phyloP scores from a whole-genome alignment of 2,888 invertebrate genomes.

The Microdon myrmicae region DNA sequence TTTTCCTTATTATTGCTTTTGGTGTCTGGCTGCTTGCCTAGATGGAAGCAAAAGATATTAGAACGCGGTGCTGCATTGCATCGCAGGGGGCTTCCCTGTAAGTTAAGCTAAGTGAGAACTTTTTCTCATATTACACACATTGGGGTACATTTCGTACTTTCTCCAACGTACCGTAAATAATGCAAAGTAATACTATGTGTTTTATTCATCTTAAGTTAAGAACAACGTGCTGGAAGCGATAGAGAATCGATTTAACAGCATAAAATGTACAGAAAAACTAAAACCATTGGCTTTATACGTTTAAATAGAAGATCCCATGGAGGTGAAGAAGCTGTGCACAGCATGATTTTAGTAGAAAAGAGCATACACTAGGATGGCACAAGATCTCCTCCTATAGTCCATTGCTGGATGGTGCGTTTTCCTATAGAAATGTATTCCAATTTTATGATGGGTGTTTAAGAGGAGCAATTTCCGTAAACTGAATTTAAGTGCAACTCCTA shows the following conservation, averaged over 20 bases:
- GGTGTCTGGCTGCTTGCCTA: constrained; percentile 16
- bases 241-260: constrained; percentile 49
- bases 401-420: constrained; percentile 20
- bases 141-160: constrained; percentile 9
- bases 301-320: constrained; percentile 14
- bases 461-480: constrained; percentile 61
- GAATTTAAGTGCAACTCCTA: too few relatives aligned
- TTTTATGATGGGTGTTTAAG: constrained; percentile 61
- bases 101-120: constrained; percentile 15
- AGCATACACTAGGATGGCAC: too few relatives aligned
- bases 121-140: constrained; percentile 23
- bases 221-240: constrained; percentile 45
- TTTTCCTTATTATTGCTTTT: constrained; percentile 26
- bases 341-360: constrained; percentile 26
- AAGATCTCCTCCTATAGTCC: constrained; percentile 8
- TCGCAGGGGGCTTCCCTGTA: not conserved
- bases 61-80: constrained; percentile 13
- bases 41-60: constrained; percentile 28
- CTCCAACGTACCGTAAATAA: constrained; percentile 37
- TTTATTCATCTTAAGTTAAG: constrained; percentile 40
- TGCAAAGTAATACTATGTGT: constrained; percentile 45
- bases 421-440: constrained; percentile 39
- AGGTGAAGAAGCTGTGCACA: constrained; percentile 43
- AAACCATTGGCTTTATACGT: constrained; percentile 27
- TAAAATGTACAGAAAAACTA: constrained; percentile 29